Evolutionary conservation across 2,888 invertebrate genomes (phyloP).

Genomic region (Cyrtodaria siliqua): DNA sequence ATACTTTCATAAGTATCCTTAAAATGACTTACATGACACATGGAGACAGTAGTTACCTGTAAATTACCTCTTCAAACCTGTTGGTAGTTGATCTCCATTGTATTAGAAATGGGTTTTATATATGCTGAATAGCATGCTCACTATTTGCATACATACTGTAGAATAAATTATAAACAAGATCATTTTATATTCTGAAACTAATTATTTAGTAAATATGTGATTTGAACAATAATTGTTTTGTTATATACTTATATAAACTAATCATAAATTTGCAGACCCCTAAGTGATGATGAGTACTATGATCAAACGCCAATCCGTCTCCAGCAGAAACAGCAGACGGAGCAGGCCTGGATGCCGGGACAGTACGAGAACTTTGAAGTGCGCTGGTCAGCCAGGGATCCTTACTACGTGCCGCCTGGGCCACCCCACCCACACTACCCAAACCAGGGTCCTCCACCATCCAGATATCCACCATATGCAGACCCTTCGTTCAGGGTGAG

Average conservation of each 20-base stretch:
- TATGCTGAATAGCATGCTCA: background rate
- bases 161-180: background rate
- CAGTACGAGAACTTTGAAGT: conserved; percentile 86
- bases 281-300: conserved; percentile 81
- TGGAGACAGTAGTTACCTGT: too few species aligned
- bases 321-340: conserved; percentile 60
- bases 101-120: too few species aligned
- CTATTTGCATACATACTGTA: background rate
- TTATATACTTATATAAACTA: too few species aligned
- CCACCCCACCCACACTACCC: conserved; percentile 22
- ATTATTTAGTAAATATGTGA: background rate
- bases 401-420: conserved; percentile 57
- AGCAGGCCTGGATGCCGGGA: conserved; percentile 76
- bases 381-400: conserved; percentile 79
- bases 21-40: too few species aligned
- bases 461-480: conserved; percentile 29
- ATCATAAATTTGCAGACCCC: conserved; percentile 45
- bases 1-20: too few species aligned
- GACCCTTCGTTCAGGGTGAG: conserved; percentile 2
- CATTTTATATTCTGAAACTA: background rate
- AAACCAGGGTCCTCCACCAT: conserved; percentile 15
- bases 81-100: too few species aligned
- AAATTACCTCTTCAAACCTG: too few species aligned
- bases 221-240: background rate
- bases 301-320: conserved; percentile 71